These are phyloP conservation scores for Hydrolagus affinis DNA, from an alignment of 2,113 vertebrate species.

Conservation along the genomic window DNA sequence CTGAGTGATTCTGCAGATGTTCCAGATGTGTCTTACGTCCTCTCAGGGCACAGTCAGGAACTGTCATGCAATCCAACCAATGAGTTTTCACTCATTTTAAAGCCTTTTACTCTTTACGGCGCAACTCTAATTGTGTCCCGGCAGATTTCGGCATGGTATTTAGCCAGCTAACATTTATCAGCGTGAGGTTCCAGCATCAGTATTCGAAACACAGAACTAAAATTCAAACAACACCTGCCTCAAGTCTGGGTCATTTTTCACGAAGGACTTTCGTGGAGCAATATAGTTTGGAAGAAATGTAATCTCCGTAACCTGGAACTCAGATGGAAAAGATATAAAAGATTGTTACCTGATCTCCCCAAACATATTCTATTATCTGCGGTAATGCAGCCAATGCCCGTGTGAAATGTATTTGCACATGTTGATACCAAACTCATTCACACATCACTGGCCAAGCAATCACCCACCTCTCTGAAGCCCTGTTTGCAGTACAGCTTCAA, in stretches of 20 bases:
- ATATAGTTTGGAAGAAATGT: conserved; percentile 51
- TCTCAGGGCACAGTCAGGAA: not conserved
- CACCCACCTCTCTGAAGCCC: not conserved
- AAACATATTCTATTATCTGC: not conserved
- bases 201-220: conserved; percentile 29
- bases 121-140: not conserved
- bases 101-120: conserved; percentile 3
- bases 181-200: conserved; percentile 33
- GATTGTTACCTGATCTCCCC: not conserved
- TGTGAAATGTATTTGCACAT: not conserved
- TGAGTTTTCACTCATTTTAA: conserved; percentile 15
- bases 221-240: conserved; percentile 39
- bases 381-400: not conserved
- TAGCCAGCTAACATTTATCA: conserved; percentile 25
- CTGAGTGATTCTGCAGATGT: not conserved
- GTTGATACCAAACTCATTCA: not conserved
- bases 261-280: conserved; percentile 43
- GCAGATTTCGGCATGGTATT: conserved; percentile 31
- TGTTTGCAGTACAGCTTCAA: not conserved
- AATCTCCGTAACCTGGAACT: conserved; percentile 41
- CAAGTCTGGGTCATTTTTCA: conserved; percentile 42
- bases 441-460: not conserved
- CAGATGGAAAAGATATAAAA: conserved; percentile 37
- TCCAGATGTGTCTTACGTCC: not conserved
- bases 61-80: not conserved